These are phyloP conservation scores for Pitta sordida DNA, from an alignment of 2,113 vertebrate genomes.

Conservation along the genomic window DNA sequence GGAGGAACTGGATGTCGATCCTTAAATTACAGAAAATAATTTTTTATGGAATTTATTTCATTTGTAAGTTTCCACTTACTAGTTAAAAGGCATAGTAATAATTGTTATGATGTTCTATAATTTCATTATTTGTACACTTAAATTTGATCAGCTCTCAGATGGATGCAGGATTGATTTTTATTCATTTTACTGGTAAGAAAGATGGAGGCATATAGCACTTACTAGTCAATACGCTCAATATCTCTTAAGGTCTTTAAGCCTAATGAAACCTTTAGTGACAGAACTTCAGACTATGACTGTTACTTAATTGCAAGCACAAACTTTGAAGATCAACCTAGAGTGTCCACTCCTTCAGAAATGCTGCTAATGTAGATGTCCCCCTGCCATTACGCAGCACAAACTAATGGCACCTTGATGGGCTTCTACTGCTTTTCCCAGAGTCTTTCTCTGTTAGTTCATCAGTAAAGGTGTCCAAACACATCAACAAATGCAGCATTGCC, in stretches of 20 bases:
- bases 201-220: not conserved
- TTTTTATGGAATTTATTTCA: constrained; percentile 17
- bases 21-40: not conserved
- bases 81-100: not conserved
- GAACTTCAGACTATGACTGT: not conserved
- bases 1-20: not conserved
- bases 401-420: not conserved
- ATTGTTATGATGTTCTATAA: not conserved
- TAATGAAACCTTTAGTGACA: not conserved
- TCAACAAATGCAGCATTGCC: not conserved
- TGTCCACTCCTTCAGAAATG: fast-evolving
- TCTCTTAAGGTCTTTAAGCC: not conserved
- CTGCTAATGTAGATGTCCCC: fast-evolving
- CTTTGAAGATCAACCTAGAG: not conserved
- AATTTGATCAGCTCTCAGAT: not conserved
- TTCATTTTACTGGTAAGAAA: not conserved
- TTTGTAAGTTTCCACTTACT: not conserved
- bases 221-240: not conserved
- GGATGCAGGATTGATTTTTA: not conserved
- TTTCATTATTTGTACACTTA: not conserved
- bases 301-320: not conserved
- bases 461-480: not conserved
- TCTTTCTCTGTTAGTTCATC: not conserved
- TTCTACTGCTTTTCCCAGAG: not conserved
- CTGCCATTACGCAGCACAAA: not conserved